A percentile compares a stretch with the other conserved stretches of the same genome.
These are phyloP conservation scores for Phocoena phocoena DNA, from an alignment of 2,113 vertebrate genomes.

Conservation along the genomic window DNA sequence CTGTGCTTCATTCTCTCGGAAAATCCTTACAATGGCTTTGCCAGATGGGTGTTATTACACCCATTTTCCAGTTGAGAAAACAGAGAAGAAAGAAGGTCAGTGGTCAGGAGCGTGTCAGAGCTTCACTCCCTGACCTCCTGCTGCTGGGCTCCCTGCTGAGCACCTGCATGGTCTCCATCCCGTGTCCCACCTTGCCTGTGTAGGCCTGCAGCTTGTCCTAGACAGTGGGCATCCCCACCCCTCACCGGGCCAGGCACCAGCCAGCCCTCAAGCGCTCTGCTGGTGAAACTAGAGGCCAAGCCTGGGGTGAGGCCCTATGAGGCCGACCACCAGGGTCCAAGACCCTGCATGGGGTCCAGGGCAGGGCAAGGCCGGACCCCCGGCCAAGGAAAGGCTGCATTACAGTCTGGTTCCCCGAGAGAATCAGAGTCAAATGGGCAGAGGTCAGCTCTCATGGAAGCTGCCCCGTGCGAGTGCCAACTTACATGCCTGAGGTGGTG, in stretches of 20 bases:
- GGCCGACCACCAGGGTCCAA: fast-evolving
- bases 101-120: not conserved
- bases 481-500: not conserved
- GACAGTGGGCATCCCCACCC: not conserved
- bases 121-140: not conserved
- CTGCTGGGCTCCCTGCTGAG: not conserved
- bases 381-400: not conserved
- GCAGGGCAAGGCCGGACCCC: not conserved
- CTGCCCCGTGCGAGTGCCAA: not conserved
- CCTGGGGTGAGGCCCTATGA: not conserved
- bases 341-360: not conserved
- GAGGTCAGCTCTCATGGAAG: not conserved
- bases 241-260: not conserved
- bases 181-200: fast-evolving
- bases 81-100: not conserved
- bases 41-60: not conserved
- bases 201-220: not conserved
- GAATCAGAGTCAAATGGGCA: fast-evolving
- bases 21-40: not conserved
- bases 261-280: not conserved
- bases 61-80: not conserved
- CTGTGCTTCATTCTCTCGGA: not conserved
- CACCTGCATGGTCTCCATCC: fast-evolving
- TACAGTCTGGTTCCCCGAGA: not conserved
- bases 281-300: not conserved